These are phyloP conservation scores for Symphodus melops DNA, from an alignment of 2,113 vertebrate genomes.

Conservation along the genomic window DNA sequence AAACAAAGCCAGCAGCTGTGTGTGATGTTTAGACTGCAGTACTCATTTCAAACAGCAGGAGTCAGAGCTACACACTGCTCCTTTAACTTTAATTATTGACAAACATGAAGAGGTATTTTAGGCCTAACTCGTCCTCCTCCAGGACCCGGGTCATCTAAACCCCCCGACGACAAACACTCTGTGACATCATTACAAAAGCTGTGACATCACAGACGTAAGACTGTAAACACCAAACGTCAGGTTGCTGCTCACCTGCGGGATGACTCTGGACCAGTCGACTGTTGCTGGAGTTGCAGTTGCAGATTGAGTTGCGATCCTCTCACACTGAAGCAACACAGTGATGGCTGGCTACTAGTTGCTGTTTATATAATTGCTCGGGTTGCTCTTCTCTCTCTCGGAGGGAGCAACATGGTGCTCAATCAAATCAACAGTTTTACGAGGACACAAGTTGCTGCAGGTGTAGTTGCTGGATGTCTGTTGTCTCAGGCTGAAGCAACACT, in stretches of 20 bases:
- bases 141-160: too few species aligned
- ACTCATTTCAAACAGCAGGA: too few species aligned
- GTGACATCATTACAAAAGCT: not conserved
- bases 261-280: not conserved
- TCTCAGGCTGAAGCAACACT: slow-evolving; percentile 18
- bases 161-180: not conserved
- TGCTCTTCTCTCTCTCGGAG: not conserved
- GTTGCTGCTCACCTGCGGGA: slow-evolving; percentile 37
- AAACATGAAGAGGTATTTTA: too few species aligned
- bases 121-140: too few species aligned
- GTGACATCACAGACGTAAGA: slow-evolving; percentile 1
- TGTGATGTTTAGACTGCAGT: too few species aligned
- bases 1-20: too few species aligned
- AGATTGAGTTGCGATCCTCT: not conserved
- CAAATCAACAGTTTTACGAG: not conserved
- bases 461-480: not conserved
- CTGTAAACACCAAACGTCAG: too few species aligned
- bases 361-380: not conserved
- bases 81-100: too few species aligned
- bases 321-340: not conserved
- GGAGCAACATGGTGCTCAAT: slow-evolving; percentile 11
- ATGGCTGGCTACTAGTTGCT: not conserved
- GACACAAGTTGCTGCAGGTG: not conserved
- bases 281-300: not conserved
- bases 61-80: too few species aligned